Base-by-base conservation (phyloP, 2,888 invertebrate species). In the Metalampra italica region DNA sequence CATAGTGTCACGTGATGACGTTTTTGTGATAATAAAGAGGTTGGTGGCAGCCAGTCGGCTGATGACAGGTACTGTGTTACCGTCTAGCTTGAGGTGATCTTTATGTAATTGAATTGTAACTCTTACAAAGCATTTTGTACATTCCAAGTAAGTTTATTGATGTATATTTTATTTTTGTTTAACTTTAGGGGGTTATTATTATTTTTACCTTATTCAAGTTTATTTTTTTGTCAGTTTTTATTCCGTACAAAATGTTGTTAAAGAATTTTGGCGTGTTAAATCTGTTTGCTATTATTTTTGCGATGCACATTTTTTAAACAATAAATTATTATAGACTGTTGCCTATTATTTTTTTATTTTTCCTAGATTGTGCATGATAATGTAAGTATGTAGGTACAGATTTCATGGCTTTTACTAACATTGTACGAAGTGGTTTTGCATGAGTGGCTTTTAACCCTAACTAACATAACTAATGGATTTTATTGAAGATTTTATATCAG, bases 141-240 rank as follows among this genome's bases (percentile, higher is more conserved):
- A 63, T 70, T 71, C 67, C 70, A 60, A 55, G 70, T 69, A 65
- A 68, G 71, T 68, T 56, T 45, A 11, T 43, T 38, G 7, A 36
- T 34, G 9, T 29, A 40, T 29, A 12, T 49, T 43, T 22, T 37
- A 14, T 42, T 42, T 29, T 30, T 42, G 1, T 12, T 43, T 39
- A 36, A 36, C 1, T 7, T 39, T 39, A 36, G 5, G 22, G 5
- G 22, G 2, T 22, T 3, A 22, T 2, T 22, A 22, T 2, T n/a
- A n/a, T n/a, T n/a, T n/a, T n/a, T n/a, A n/a, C n/a, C n/a, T 2
- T 22, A 22, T 5, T 22, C 5, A 22, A 22, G 5, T 22, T 3
- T 22, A 22, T 22, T 22, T 29, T 38, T 47, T 42, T 9, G 7
- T 5, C 29, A 15, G 14, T 14, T 34, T 43, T 38, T 37, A 43